Base-by-base conservation (phyloP, 1,140 invertebrate genomes). In the Eumeta japonica region DNA sequence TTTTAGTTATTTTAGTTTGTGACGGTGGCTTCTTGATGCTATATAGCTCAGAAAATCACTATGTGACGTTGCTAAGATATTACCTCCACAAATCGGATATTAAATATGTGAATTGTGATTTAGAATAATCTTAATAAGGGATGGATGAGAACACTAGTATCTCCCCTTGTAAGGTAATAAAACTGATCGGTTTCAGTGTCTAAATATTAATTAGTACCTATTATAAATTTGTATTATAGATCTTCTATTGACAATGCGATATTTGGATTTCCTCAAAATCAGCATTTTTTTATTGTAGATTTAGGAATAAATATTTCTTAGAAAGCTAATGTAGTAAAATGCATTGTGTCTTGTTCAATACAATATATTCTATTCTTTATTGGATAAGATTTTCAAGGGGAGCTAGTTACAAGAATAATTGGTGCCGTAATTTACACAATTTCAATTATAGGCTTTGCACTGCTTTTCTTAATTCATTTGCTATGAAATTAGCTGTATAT, bases 101-200 rank as follows among this genome's bases (percentile, higher is more conserved):
- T 45, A 41, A 62, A 59, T 52, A 65, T 65, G 60, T 66, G 63
- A 67, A 55, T 65, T 66, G 54, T 63, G 58, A 61, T 55, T 44
- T 67, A 62, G 50, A 49, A 46, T 59, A 52, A 44, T 43, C 37
- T 59, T 62, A 43, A 50, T 60, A 45, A 68, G 67, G 58, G 45
- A 73, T 73, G 68, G 68, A 73, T 68, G 62, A 68, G 55, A 66
- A 55, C 53, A 60, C 49, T 56, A 64, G 58, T 52, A 64, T 54
- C 48, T 70, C 63, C 49, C 65, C 67, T 58, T 73, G 65, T 67
- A 62, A 73, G 68, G 68, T 73, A 73, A 73, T 38, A 67, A 54
- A n/a, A n/a, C n/a, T n/a, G n/a, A n/a, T n/a, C n/a, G n/a, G n/a
- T n/a, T n/a, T n/a, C n/a, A n/a, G n/a, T n/a, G n/a, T n/a, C n/a